Base-by-base conservation (phyloP, 1,140 invertebrate genomes). In the Anthonomus grandis region DNA sequence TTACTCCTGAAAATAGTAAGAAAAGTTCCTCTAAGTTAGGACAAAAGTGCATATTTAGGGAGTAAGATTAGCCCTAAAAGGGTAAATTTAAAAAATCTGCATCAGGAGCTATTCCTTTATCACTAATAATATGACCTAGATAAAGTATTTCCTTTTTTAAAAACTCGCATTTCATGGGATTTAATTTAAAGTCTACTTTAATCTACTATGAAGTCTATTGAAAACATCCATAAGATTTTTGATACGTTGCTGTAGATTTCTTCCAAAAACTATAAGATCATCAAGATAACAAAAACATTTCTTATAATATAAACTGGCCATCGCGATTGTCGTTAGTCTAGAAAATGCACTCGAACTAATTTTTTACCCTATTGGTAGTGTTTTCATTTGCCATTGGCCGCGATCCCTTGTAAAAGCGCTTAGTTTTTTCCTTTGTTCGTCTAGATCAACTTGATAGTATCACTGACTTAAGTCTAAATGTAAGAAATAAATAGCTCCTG, bases 81-180 rank as follows among this genome's bases (percentile, higher is more conserved):
- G n/a, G n/a, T n/a, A n/a, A n/a, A n/a, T n/a, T n/a, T n/a, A n/a
- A n/a, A n/a, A n/a, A n/a, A 0, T 61, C 45, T 8, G 68, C 69
- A 57, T 75, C 68, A 66, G 73, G 70, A 38, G 59, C 59, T 8
- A 78, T 67, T 34, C 76, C 74, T 31, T 74, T 42, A n/a, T 61
- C 60, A 9, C 69, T 65, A 15, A 79, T 68, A 1, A 74, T 54
- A 61, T 77, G 74, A 4, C 78, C 77, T 38, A 79, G 60, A 62
- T 77, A 76, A 12, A 64, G 45, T 12, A 76, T 65, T 70, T 76
- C 70, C 27, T 68, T 63, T 59, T 66, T 66, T 9, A 75, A 52
- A 65, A 80, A 79, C 52, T 74, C 65, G 50, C 75, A 78, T 66
- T 79, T 78, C 13, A 70, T 66, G 0, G 71, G 72, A 64, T 79